Evolutionary conservation across 2,888 invertebrate genomes (phyloP).

Genomic region (Germaria angustata): DNA sequence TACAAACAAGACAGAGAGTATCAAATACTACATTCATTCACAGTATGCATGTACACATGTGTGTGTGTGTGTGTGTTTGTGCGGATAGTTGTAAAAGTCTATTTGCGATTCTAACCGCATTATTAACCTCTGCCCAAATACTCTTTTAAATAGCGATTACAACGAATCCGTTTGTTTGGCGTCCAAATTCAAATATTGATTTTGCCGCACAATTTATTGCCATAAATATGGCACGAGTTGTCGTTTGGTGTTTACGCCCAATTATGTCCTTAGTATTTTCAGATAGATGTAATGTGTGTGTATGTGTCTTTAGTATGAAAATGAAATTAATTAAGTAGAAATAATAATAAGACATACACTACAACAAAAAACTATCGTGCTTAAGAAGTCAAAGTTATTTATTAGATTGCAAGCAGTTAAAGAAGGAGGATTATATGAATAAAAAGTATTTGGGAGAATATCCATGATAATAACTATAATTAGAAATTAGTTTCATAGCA

Average conservation of each 20-base stretch:
- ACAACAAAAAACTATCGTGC: too few relatives aligned
- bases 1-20: background rate
- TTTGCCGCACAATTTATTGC: conserved; percentile 1
- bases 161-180: background rate
- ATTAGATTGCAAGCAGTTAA: too few relatives aligned
- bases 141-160: background rate
- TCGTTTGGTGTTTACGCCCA: background rate
- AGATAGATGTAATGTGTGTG: background rate
- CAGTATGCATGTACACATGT: background rate
- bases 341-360: background rate
- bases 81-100: background rate
- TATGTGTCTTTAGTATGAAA: background rate
- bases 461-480: too few relatives aligned
- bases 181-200: conserved; percentile 27
- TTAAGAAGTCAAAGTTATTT: too few relatives aligned
- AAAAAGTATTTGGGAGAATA: too few relatives aligned
- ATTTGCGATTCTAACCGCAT: conserved; percentile 10
- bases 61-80: background rate
- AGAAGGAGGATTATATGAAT: too few relatives aligned
- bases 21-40: background rate
- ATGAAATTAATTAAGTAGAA: background rate
- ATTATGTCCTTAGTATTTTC: background rate
- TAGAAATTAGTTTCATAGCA: too few relatives aligned
- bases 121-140: background rate
- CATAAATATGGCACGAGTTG: background rate